Conservation (phyloP, 2,113 vertebrate genomes). For the Illadopsis cleaveri region DNA sequence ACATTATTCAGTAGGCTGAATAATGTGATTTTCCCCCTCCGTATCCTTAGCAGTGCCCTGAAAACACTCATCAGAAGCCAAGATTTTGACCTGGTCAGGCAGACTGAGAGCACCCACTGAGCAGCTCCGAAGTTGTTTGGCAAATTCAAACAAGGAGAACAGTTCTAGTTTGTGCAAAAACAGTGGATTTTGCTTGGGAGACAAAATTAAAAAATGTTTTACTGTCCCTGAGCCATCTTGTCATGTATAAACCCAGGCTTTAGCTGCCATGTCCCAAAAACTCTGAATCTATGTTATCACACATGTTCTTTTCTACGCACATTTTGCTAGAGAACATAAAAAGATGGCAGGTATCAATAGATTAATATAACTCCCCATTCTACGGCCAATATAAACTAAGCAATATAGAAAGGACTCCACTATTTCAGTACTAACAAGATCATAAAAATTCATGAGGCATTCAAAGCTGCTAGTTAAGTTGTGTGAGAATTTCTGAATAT, state of each 20-base stretch:
- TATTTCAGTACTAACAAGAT: constrained; percentile 37
- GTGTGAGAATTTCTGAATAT: constrained; percentile 8
- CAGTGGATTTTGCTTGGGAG: not conserved
- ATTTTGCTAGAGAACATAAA: not conserved
- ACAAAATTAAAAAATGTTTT: not conserved
- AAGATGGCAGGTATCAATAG: not conserved
- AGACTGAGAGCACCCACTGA: not conserved
- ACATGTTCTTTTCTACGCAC: not conserved
- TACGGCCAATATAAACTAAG: not conserved
- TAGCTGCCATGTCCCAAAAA: not conserved
- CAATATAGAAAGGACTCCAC: not conserved
- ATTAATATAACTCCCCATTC: not conserved
- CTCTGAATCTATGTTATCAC: not conserved
- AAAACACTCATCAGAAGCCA: not conserved
- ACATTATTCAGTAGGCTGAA: not conserved
- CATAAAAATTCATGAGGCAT: constrained; percentile 50
- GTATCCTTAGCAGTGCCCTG: not conserved
- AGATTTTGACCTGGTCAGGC: not conserved
- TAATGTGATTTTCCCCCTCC: not conserved
- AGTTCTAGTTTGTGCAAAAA: not conserved
- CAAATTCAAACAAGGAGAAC: not conserved
- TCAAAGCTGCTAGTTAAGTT: constrained; percentile 3
- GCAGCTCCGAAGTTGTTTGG: not conserved
- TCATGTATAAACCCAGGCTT: not conserved
- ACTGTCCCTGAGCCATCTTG: not conserved